Conservation (phyloP, 2,888 invertebrate genomes). For the Lasioglossum marginatum region DNA sequence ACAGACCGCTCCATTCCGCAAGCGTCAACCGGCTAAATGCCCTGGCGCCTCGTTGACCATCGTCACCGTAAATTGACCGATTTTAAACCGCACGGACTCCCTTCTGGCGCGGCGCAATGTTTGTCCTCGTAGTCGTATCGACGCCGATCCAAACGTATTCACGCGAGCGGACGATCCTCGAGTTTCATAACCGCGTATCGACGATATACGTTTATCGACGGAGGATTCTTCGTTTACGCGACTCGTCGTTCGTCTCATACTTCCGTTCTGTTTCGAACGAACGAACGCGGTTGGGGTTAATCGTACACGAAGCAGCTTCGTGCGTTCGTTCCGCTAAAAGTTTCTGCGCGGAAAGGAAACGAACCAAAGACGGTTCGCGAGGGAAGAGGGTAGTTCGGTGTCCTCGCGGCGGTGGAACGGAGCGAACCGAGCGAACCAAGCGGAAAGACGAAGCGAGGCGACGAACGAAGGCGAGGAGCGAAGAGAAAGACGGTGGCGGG, state of each 20-base stretch:
- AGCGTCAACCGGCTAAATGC: slow-evolving; percentile 80
- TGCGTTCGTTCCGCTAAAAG: background rate
- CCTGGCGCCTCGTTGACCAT: slow-evolving; percentile 82
- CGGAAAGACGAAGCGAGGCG: background rate
- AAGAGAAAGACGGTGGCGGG: slow-evolving; percentile 47
- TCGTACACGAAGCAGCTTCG: background rate
- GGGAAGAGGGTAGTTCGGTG: background rate
- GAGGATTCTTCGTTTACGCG: too few species aligned
- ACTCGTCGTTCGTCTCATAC: background rate
- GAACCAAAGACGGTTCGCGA: background rate
- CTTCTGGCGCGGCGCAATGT: background rate
- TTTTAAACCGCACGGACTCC: slow-evolving; percentile 68
- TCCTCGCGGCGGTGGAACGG: background rate
- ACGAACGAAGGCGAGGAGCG: slow-evolving; percentile 29
- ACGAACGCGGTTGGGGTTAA: too few species aligned
- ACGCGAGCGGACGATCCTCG: background rate
- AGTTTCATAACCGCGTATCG: background rate
- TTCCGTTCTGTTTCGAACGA: background rate
- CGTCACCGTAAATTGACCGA: slow-evolving; percentile 80
- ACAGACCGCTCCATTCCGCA: slow-evolving; percentile 54
- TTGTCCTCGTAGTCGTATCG: background rate
- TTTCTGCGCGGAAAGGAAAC: background rate
- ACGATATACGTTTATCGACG: too few species aligned
- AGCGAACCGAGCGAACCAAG: slow-evolving; percentile 2
- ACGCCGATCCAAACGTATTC: background rate